Evolutionary conservation across 2,113 vertebrate genomes (phyloP).

Genomic region (Ailuropoda melanoleuca): DNA sequence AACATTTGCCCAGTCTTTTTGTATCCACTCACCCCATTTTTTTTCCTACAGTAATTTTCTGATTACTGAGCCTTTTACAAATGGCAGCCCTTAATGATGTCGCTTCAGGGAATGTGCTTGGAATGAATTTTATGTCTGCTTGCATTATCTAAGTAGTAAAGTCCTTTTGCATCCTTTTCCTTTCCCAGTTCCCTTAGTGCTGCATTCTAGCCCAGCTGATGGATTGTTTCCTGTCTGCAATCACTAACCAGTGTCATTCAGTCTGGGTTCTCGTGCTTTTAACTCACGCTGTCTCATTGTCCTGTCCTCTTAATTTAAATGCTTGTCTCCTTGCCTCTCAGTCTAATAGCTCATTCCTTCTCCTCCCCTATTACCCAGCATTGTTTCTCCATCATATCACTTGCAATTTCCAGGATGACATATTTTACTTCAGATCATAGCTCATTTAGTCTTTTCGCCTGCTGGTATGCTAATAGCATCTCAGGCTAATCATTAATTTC

Average conservation of each 20-base stretch:
- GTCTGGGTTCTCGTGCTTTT: constrained; percentile 23
- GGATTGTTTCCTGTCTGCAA: constrained; percentile 53
- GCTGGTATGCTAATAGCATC: constrained; percentile 75
- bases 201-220: constrained; percentile 46
- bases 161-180: constrained; percentile 9
- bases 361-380: constrained; percentile 8
- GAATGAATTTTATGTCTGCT: constrained; percentile 54
- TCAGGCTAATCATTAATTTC: constrained; percentile 79
- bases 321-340: constrained; percentile 44
- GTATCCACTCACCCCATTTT: neutral
- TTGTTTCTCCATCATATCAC: constrained; percentile 70
- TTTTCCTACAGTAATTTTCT: constrained; percentile 63
- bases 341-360: constrained; percentile 58
- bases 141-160: constrained; percentile 59
- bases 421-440: constrained; percentile 64
- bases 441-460: constrained; percentile 74
- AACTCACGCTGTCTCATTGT: constrained; percentile 46
- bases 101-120: constrained; percentile 35
- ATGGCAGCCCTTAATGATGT: constrained; percentile 40
- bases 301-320: constrained; percentile 54
- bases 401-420: constrained; percentile 51
- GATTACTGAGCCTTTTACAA: constrained; percentile 67
- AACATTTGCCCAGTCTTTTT: constrained; percentile 16
- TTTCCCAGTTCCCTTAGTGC: neutral
- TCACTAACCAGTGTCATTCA: constrained; percentile 71